Conservation (phyloP, 2,797 vertebrate species). For the Darevskia mixta region DNA sequence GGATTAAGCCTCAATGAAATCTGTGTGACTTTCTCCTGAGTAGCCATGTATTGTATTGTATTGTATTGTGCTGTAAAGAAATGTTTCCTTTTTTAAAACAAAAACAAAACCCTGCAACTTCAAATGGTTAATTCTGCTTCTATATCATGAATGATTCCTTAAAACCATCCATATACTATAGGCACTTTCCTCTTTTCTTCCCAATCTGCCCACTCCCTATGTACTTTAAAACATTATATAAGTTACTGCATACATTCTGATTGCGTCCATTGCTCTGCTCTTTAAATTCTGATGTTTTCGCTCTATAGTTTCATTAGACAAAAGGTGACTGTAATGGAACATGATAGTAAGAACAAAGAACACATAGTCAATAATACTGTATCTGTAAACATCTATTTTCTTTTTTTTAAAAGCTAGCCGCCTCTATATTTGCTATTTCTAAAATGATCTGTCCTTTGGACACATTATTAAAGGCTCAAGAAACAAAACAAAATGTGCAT, state of each 20-base stretch:
- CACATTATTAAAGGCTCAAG: slow-evolving; percentile 55
- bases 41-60: background rate
- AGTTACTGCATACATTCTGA: slow-evolving; percentile 12
- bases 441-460: slow-evolving; percentile 64
- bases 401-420: slow-evolving; percentile 29
- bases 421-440: slow-evolving; percentile 58
- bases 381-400: slow-evolving; percentile 31
- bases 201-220: background rate
- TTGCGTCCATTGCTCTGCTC: slow-evolving; percentile 36
- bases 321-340: slow-evolving; percentile 43
- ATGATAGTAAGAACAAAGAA: slow-evolving; percentile 52
- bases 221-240: slow-evolving; percentile 22
- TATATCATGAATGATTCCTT: background rate
- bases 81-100: background rate
- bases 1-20: background rate
- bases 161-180: slow-evolving; percentile 10
- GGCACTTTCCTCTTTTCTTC: background rate
- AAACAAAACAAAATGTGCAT: slow-evolving; percentile 63
- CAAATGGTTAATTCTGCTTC: background rate
- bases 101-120: background rate
- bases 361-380: slow-evolving; percentile 36
- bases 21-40: background rate
- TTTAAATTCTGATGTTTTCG: background rate
- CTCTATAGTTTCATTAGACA: slow-evolving; percentile 13
- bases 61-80: background rate